phyloP scores from a whole-genome alignment of 2,113 vertebrate species.

The Corynorhinus townsendii region DNA sequence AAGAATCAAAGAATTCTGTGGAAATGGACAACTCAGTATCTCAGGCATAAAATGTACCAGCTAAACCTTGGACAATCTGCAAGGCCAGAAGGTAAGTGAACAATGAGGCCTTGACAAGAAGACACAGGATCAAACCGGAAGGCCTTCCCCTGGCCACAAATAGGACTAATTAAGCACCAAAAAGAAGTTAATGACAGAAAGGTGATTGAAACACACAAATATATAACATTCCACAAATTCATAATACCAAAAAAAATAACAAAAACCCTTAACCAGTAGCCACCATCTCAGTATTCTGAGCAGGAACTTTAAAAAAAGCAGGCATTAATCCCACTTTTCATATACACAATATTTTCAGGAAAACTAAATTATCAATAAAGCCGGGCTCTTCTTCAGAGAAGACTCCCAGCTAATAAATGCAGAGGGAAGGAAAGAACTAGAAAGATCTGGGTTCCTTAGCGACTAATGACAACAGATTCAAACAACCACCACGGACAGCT shows the following conservation, averaged over 20 bases:
- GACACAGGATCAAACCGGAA: background rate
- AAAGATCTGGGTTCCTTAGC: background rate
- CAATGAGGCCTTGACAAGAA: no score
- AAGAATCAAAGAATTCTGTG: background rate
- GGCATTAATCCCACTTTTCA: background rate
- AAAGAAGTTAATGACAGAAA: background rate
- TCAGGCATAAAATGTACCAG: background rate
- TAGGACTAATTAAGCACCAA: background rate
- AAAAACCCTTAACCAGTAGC: background rate
- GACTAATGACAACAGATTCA: background rate
- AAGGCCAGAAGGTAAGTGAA: background rate
- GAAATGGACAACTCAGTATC: background rate
- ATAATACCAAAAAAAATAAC: background rate
- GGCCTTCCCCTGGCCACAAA: background rate
- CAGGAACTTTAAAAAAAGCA: background rate
- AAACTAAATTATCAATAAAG: background rate
- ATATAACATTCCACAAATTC: background rate
- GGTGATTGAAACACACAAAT: background rate
- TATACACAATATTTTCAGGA: background rate
- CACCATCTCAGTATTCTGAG: background rate
- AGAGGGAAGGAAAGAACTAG: background rate
- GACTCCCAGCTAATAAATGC: background rate
- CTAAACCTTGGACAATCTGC: background rate
- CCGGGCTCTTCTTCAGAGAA: background rate
- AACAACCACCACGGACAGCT: background rate